phyloP scores from a whole-genome alignment of 2,797 vertebrate genomes.

The Sebastiscus albofasciatus region DNA sequence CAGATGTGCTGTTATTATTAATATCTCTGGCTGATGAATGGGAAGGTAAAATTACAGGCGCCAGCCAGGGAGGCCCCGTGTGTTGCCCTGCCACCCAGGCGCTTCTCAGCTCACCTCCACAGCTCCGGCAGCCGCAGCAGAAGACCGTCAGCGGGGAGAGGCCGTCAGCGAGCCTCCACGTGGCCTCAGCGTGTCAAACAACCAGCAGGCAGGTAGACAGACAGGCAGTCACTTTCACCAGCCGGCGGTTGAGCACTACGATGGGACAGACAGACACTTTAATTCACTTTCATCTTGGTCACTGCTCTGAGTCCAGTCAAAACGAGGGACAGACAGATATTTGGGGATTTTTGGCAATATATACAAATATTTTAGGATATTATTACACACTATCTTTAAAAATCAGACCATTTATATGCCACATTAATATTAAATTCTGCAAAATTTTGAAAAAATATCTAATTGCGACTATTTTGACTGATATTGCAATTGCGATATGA shows the following conservation, averaged over 20 bases:
- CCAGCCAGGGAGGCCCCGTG: constrained; percentile 84
- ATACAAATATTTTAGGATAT: not conserved
- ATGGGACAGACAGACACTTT: not conserved
- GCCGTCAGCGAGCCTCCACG: constrained; percentile 2
- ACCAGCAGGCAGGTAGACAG: constrained; percentile 14
- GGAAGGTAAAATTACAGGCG: constrained; percentile 91
- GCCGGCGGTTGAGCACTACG: not conserved
- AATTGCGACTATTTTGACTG: too few species aligned
- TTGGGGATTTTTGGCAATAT: not conserved
- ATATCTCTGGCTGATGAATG: constrained; percentile 96
- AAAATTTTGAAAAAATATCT: too few species aligned
- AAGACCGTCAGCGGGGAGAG: not conserved
- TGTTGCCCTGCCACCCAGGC: constrained; percentile 81
- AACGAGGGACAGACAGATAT: not conserved
- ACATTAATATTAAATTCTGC: not conserved
- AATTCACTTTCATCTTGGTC: not conserved
- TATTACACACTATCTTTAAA: not conserved
- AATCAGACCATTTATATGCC: not conserved
- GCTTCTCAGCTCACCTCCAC: constrained; percentile 69
- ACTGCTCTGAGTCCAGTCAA: not conserved
- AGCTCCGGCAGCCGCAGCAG: constrained; percentile 29
- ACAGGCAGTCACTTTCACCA: constrained; percentile 15
- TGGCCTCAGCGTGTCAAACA: constrained; percentile 16
- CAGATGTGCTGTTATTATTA: constrained; percentile 98
- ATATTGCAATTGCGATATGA: too few species aligned